Percentiles rank a stretch among this genome's conserved stretches.
These are phyloP conservation scores for Nesoenas mayeri DNA, from an alignment of 2,113 vertebrate genomes.

Conservation along the genomic window DNA sequence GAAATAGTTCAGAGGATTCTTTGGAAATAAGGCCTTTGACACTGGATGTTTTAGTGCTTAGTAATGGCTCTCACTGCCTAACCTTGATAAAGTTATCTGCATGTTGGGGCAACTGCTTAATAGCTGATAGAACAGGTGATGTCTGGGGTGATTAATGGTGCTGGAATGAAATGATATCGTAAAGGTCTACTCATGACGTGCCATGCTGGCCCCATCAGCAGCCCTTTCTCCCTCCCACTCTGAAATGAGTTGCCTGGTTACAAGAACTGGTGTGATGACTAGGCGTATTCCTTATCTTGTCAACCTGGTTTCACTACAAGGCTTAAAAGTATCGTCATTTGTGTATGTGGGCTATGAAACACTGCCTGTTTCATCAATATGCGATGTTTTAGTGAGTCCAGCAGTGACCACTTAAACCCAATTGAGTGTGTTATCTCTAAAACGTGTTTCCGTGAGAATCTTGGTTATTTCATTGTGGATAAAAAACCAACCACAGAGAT, in stretches of 20 bases:
- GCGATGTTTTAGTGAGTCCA: neutral
- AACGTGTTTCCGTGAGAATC: neutral
- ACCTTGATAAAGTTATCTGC: slow-evolving; percentile 48
- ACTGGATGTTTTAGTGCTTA: neutral
- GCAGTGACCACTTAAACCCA: neutral
- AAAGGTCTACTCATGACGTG: neutral
- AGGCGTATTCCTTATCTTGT: neutral
- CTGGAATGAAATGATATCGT: slow-evolving; percentile 36
- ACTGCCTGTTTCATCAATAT: neutral
- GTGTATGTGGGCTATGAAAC: neutral
- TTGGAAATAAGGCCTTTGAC: neutral
- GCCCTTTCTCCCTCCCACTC: neutral
- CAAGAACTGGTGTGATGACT: neutral
- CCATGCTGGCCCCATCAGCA: neutral
- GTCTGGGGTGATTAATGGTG: slow-evolving; percentile 28
- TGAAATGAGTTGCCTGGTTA: neutral
- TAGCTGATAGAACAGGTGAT: slow-evolving; percentile 40
- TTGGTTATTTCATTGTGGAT: neutral
- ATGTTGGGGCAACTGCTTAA: slow-evolving; percentile 13
- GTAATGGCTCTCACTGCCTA: slow-evolving; percentile 11
- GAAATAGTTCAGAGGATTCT: neutral
- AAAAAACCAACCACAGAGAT: neutral
- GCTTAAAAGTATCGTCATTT: neutral
- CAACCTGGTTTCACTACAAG: neutral
- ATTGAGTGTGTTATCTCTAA: neutral